Evolutionary conservation across 2,113 vertebrate species (phyloP), one percentile per base, ranked within the genome.

Genomic region (Zootoca vivipara): DNA sequence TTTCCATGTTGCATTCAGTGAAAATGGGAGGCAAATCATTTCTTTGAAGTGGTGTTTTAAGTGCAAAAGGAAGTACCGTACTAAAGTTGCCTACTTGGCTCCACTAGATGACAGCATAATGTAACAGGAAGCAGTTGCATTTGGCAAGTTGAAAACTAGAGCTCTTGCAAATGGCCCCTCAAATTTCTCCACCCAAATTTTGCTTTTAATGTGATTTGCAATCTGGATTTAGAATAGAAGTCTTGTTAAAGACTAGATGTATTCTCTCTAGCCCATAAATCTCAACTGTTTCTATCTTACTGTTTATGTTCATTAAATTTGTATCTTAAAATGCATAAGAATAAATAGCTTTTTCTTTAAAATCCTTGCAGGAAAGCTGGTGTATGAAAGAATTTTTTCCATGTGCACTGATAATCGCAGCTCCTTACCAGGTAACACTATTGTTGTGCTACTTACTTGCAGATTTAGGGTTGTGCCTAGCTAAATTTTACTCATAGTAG

Each of bases 311-410:
- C 46, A 52, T 52, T 52, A 20, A 1, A 15, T 62, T 62, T 62
- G 58, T 62, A 62, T 62, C 15, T 62, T 0, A 4, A 2, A 6
- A 0, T 22, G 3, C 46, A 67, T 40, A 2, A 58, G 20, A 6
- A 3, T 7, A 89, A 18, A 87, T 40, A 62, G 62, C 75, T 22
- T 24, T 33, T 89, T n/a, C n/a, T 13, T 22, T 7, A 42, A 40
- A 42, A 42, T 85, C 38, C 80, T 88, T 90, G 15, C 89, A 99
- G 99, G 99, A 69, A 98, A 97, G 40, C 96, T 99, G 4, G 99
- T 99, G 15, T 99, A 98, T 2, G 99, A 99, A 30, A 97, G 99
- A 89, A 99, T 99, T 93, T 97, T 97, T 89, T 98, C 97, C 69
- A 99, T 99, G 99, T 99, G 99, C 7, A 79, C 96, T 70, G 98